Conservation (phyloP, 2,113 vertebrate species). For the Zeus faber region DNA sequence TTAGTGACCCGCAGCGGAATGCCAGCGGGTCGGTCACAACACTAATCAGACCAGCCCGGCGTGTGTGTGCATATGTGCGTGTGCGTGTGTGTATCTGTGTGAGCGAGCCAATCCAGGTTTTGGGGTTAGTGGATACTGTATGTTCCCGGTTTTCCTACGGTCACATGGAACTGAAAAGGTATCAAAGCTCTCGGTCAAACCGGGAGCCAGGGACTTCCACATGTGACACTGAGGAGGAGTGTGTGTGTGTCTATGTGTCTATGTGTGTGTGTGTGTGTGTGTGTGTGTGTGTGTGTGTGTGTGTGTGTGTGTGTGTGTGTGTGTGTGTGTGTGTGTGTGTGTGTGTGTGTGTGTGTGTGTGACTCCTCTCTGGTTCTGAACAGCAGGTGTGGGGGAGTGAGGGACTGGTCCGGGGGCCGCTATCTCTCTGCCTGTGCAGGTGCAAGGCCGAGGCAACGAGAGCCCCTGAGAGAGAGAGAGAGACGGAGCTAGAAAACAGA, state of each 20-base stretch:
- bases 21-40: constrained; percentile 20
- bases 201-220: no score
- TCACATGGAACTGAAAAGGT: no score
- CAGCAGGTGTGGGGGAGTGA: background rate
- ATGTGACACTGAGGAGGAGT: no score
- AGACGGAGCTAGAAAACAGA: background rate
- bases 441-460: background rate
- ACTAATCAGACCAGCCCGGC: constrained; percentile 34
- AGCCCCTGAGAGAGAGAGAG: background rate
- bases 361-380: no score
- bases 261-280: constrained; percentile 10
- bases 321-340: background rate
- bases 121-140: no score
- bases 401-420: background rate
- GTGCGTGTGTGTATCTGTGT: constrained; percentile 12
- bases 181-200: no score
- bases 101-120: no score
- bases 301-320: constrained; percentile 3
- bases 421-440: background rate
- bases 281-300: constrained; percentile 10
- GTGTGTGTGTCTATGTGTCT: constrained; percentile 9
- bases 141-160: no score
- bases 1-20: constrained; percentile 51
- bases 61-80: constrained; percentile 7
- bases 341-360: background rate